Evolutionary conservation across 2,888 invertebrate genomes (phyloP).

Genomic region (Bhutanitis thaidina): DNA sequence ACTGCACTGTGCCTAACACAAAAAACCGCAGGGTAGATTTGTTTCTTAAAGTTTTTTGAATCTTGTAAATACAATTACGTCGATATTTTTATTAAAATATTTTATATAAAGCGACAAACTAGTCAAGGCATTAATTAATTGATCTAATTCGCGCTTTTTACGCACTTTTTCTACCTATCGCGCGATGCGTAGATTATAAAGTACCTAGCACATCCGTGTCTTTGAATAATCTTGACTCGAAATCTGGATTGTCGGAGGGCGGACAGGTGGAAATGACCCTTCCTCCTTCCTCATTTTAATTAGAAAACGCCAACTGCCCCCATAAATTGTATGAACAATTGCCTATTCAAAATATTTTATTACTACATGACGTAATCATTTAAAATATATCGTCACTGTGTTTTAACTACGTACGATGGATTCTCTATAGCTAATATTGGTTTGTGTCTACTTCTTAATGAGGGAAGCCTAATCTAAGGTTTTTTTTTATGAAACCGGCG

Average conservation of each 20-base stretch:
- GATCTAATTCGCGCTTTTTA: not conserved
- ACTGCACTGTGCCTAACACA: no score
- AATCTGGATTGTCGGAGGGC: conserved; percentile 43
- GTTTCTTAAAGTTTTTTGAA: no score
- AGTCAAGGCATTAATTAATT: no score
- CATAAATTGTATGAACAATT: conserved; percentile 8
- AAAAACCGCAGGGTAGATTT: no score
- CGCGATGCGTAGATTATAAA: conserved; percentile 18
- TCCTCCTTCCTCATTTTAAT: conserved; percentile 50
- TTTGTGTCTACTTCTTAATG: not conserved
- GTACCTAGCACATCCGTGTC: conserved; percentile 33
- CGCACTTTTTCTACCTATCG: not conserved
- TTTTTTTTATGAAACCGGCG: no score
- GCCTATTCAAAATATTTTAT: conserved; percentile 6
- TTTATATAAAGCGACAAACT: no score
- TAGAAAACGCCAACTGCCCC: conserved; percentile 25
- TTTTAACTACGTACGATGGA: no score
- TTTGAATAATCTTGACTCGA: conserved; percentile 47
- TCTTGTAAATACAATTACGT: no score
- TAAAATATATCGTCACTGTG: not conserved
- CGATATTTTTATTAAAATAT: no score
- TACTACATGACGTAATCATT: not conserved
- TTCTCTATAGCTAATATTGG: no score
- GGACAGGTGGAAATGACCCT: conserved; percentile 54
- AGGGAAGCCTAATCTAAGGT: no score